A percentile compares a stretch with the other conserved stretches of the same genome.
Conservation (phyloP, 2,113 vertebrate genomes). For the Stegostoma tigrinum region DNA sequence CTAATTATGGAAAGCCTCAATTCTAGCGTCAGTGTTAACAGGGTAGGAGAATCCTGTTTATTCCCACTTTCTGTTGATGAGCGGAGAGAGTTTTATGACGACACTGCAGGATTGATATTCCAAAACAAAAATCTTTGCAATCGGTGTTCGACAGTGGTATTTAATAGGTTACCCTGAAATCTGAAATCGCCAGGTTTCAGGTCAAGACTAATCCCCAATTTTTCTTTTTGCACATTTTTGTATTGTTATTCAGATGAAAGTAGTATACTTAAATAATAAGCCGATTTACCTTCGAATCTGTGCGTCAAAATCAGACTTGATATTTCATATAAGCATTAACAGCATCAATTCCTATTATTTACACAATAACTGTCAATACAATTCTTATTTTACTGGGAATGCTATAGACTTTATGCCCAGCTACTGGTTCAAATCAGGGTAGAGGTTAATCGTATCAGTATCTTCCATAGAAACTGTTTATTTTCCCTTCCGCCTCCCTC, state of each 20-base stretch:
- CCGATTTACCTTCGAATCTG: background rate
- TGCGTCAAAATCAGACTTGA: conserved; percentile 4
- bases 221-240: background rate
- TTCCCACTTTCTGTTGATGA: background rate
- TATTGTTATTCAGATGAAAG: background rate
- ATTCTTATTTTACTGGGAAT: background rate
- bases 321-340: background rate
- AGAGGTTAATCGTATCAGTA: background rate
- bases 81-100: background rate
- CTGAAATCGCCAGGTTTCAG: background rate
- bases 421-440: background rate
- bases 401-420: background rate
- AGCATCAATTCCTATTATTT: conserved; percentile 14
- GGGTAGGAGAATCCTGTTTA: background rate
- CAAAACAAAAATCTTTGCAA: background rate
- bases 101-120: background rate
- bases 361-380: background rate
- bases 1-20: background rate
- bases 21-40: background rate
- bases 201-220: background rate
- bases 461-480: background rate
- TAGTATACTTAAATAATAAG: background rate
- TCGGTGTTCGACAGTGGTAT: background rate
- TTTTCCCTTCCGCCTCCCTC: background rate
- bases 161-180: background rate